Evolutionary conservation across 2,888 invertebrate genomes (phyloP), one percentile per base, ranked within the genome.

Genomic region (Catocala fraxini): DNA sequence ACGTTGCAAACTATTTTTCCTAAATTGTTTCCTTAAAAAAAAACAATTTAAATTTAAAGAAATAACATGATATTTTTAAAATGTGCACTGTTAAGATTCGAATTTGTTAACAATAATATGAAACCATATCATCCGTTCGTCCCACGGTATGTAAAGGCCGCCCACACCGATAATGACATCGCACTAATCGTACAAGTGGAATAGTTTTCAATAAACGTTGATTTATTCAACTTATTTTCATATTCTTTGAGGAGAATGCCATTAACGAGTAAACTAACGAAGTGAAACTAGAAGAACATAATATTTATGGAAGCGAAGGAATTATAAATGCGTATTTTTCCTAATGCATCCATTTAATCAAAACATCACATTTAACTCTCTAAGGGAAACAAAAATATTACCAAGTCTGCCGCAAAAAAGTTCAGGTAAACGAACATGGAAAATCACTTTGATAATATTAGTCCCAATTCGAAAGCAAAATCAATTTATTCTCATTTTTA

Each of bases 161-260:
- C 88, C 87, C 86, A 88, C 87, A 75, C 75, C 67, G 71, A 71
- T 73, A 76, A 81, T 90, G 89, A 90, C 88, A 73, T 77, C 75
- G 88, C 88, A 85, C 83, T 82, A 84, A 81, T 80, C 72, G 79
- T 75, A 80, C 80, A 80, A 81, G 77, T 82, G 76, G 85, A 86
- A 87, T 85, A 83, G 83, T 84, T 85, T 81, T 77, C 83, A 83
- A 87, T 87, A 86, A 84, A 85, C 60, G 72, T 83, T 82, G 84
- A 88, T 87, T 85, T 84, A 86, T 89, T 84, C 84, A 81, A 85
- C 81, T 79, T 80, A 79, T 80, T 80, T 61, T 80, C 74, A 77
- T 80, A 81, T 79, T 75, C 69, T 61, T 58, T 59, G 67, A 65
- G 62, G 75, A 73, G 67, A 66, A 71, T 68, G 65, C 72, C 62